These are phyloP conservation scores for Benthosema pterotum DNA, from an alignment of 2,797 vertebrate genomes.

Conservation along the genomic window DNA sequence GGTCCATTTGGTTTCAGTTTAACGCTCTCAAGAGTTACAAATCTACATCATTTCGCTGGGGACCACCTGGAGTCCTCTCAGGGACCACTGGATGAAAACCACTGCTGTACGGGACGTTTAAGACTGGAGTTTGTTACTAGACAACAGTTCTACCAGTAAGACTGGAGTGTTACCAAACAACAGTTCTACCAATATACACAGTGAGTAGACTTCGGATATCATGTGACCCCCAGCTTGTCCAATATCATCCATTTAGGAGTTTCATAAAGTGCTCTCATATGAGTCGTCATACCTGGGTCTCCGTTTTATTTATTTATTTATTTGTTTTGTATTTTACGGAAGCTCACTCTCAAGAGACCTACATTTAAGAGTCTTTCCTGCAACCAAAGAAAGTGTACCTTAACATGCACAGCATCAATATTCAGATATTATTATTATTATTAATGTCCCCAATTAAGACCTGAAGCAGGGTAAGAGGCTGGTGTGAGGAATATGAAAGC, in stretches of 20 bases:
- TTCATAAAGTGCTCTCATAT: slow-evolving; percentile 20
- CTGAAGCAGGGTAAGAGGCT: slow-evolving; percentile 15
- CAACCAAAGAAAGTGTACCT: slow-evolving; percentile 5
- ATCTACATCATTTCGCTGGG: too few species aligned
- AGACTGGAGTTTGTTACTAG: too few species aligned
- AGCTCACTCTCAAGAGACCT: slow-evolving; percentile 1
- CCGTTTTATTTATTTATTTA: neutral
- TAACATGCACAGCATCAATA: slow-evolving; percentile 9
- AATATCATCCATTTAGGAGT: neutral
- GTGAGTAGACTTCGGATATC: slow-evolving; percentile 10
- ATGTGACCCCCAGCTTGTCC: slow-evolving; percentile 3
- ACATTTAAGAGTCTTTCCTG: neutral
- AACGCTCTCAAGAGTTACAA: too few species aligned
- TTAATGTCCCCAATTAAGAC: neutral
- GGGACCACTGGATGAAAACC: too few species aligned
- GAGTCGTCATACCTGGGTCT: neutral
- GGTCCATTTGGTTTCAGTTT: too few species aligned
- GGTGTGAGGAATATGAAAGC: slow-evolving; percentile 13
- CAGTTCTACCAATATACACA: slow-evolving; percentile 9
- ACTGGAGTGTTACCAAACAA: neutral
- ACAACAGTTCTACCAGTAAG: too few species aligned
- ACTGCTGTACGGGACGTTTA: too few species aligned
- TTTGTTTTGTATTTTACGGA: slow-evolving; percentile 1
- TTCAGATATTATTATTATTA: neutral
- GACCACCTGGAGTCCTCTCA: too few species aligned